A percentile compares a stretch with the other conserved stretches of the same genome.
These are phyloP conservation scores for Apis dorsata DNA, from an alignment of 1,140 invertebrate species.

Conservation along the genomic window DNA sequence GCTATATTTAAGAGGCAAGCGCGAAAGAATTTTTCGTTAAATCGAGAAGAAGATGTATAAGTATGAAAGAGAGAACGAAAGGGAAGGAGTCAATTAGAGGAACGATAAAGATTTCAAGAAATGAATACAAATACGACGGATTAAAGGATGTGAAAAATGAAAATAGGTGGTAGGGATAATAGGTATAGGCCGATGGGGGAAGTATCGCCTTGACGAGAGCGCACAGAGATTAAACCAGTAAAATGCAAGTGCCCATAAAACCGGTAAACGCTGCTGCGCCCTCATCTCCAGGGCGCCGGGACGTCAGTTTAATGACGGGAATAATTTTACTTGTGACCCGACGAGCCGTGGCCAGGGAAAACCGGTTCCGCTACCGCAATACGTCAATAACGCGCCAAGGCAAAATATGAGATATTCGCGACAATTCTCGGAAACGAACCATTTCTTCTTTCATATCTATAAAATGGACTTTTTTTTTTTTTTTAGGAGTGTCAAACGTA, in stretches of 20 bases:
- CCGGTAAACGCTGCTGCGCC: constrained; percentile 62
- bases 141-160: neutral
- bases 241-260: constrained; percentile 68
- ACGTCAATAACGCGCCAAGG: constrained; percentile 60
- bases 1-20: too few relatives aligned
- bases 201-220: constrained; percentile 15
- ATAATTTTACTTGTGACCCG: constrained; percentile 65
- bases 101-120: constrained; percentile 35
- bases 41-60: neutral
- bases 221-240: constrained; percentile 68
- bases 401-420: constrained; percentile 22
- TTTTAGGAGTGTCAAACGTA: too few relatives aligned
- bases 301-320: constrained; percentile 68
- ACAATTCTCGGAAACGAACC: neutral
- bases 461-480: neutral
- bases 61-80: neutral
- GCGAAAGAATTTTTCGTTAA: constrained; percentile 2
- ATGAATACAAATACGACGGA: constrained; percentile 28
- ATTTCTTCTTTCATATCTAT: neutral
- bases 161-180: constrained; percentile 23
- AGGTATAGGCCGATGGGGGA: neutral
- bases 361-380: constrained; percentile 67
- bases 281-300: constrained; percentile 62
- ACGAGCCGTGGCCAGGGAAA: constrained; percentile 34
- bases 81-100: constrained; percentile 20